A percentile compares a stretch with the other conserved stretches of the same genome.
phyloP scores from a whole-genome alignment of 1,140 invertebrate genomes.

The Cotesia glomerata region DNA sequence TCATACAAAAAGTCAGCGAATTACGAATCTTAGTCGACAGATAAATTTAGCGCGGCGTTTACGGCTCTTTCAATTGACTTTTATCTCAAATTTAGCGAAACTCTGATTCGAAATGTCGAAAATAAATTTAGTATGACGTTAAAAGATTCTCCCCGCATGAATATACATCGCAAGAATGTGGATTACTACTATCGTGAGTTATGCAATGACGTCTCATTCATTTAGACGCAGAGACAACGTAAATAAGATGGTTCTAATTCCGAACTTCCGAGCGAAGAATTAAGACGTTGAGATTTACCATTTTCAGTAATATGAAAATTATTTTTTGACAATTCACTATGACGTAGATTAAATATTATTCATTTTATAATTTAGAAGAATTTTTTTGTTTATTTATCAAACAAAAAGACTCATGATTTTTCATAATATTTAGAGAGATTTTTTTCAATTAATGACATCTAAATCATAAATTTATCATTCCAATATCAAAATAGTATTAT shows the following conservation, averaged over 20 bases:
- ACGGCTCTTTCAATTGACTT: background rate
- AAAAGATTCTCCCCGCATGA: slow-evolving; percentile 13
- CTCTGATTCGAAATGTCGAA: background rate
- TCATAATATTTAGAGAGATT: no score
- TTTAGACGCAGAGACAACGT: slow-evolving; percentile 44
- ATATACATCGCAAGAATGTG: slow-evolving; percentile 40
- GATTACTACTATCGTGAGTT: slow-evolving; percentile 37
- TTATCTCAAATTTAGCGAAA: background rate
- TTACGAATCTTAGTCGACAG: background rate
- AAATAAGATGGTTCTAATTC: slow-evolving; percentile 44
- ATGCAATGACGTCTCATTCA: slow-evolving; percentile 46
- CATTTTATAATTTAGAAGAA: no score
- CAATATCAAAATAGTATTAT: no score
- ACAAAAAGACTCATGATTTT: no score
- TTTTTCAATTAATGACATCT: no score
- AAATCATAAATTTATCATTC: no score
- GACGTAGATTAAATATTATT: slow-evolving; percentile 2
- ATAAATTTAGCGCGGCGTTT: background rate
- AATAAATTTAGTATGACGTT: background rate
- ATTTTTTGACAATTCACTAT: background rate
- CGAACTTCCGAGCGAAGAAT: slow-evolving; percentile 41
- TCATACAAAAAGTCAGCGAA: no score
- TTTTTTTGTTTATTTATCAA: no score
- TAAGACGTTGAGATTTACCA: background rate
- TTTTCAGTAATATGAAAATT: slow-evolving; percentile 6